These are phyloP conservation scores for Plagodis pulveraria DNA, from an alignment of 2,888 invertebrate genomes.

Conservation along the genomic window DNA sequence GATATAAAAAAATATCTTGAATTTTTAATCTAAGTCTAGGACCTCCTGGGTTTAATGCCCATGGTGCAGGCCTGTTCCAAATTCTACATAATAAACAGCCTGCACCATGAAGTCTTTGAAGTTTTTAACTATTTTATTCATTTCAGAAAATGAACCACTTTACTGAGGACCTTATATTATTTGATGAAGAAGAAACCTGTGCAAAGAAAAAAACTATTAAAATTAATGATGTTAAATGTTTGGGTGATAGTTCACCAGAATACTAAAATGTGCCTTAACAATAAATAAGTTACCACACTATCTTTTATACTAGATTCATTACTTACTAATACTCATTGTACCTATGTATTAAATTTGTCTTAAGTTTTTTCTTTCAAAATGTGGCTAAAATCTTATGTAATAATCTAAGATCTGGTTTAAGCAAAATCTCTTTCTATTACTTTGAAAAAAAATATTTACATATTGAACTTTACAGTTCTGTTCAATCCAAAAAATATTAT, in stretches of 20 bases:
- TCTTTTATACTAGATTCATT: slow-evolving; percentile 29
- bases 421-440: too few species aligned
- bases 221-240: slow-evolving; percentile 61
- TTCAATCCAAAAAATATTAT: too few species aligned
- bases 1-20: too few species aligned
- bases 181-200: slow-evolving; percentile 72
- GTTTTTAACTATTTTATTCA: slow-evolving; percentile 11
- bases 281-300: slow-evolving; percentile 61
- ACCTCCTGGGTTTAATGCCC: too few species aligned
- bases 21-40: too few species aligned
- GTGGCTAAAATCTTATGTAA: slow-evolving; percentile 1
- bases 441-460: too few species aligned
- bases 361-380: slow-evolving; percentile 10
- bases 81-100: too few species aligned
- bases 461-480: too few species aligned
- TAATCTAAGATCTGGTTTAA: slow-evolving; percentile 9
- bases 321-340: slow-evolving; percentile 37
- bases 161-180: slow-evolving; percentile 70
- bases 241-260: slow-evolving; percentile 76
- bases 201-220: slow-evolving; percentile 56
- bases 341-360: slow-evolving; percentile 22
- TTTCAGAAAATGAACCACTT: slow-evolving; percentile 67
- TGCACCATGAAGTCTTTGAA: too few species aligned
- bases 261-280: slow-evolving; percentile 73
- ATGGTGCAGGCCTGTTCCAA: too few species aligned